Base-by-base conservation (phyloP, 2,797 vertebrate genomes). In the Chaenodraco wilsoni region DNA sequence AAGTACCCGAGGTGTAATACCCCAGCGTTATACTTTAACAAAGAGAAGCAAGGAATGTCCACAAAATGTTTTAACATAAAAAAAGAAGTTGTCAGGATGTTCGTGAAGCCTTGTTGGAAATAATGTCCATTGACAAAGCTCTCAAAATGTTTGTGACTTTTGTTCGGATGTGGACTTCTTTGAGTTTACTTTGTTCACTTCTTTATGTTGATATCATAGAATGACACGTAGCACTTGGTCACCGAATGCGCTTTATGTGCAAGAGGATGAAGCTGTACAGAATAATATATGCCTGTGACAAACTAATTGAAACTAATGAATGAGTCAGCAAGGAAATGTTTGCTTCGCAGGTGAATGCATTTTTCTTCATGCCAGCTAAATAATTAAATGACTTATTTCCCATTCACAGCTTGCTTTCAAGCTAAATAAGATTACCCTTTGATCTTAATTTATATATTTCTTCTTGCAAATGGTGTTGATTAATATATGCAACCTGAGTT, bases 321-420 rank as follows among this genome's bases (percentile, higher is more conserved):
- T 37, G 33, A 37, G 19, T 51, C 62, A 58, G 55, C 46, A 56
- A 21, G 16, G 33, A 41, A 27, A 27, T 61, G 54, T 44, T 23
- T 62, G 4, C 16, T 63, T 65, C 2, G 37, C 69, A 54, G 52
- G 27, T 31, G 62, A 76, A 69, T 16, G 14, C 12, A 76, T 78
- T 72, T 79, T 59, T 72, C 65, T 84, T 75, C 75, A 76, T 68
- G 31, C 44, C 57, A 50, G 57, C 58, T 84, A 67, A 83, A 85
- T 85, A 76, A 88, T 87, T 73, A 31, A 81, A 61, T 17, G 17
- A 55, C 70, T 73, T 59, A 44, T 68, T 56, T 63, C 9, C 3
- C 37, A 56, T 68, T 61, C 62, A 71, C 49, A 44, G 44, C 56
- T 63, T 8, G 72, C 69, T 77, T 69, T 81, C 12, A 49, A 54